Base-by-base conservation (phyloP, 2,888 invertebrate species). In the Selenia dentaria region DNA sequence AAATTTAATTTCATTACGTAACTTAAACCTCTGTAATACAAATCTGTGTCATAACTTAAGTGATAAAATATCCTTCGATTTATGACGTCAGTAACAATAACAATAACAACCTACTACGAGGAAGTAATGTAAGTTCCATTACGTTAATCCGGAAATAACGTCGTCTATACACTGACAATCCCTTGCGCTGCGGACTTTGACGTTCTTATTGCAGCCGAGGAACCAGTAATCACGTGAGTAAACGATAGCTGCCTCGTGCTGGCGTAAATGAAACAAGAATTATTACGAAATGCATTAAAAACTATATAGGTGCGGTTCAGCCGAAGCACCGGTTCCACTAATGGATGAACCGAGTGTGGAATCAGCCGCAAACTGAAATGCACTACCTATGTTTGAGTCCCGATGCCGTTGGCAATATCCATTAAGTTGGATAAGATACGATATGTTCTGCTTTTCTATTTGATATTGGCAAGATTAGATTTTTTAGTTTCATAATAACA, bases 291-390 rank as follows among this genome's bases (percentile, higher is more conserved):
- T 52, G 64, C 61, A 70, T 73, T 70, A 73, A 72, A 74, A 69
- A 59, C 67, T 67, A 70, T 62, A 64, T 59, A 79, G 83, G 81
- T 67, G 74, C 70, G 77, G 71, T 8, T 8, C 8, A 8, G 8
- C 6, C 8, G 22, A 8, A 8, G 22, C 82, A 54, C 53, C 53
- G 57, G 42, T 51, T 44, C 32, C 28, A 14, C 52, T 52, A 55
- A 57, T 54, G 54, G 57, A 50, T 36, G 49, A 39, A 38, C 43
- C 35, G 25, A 36, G 37, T 36, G 38, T 29, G 45, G 31, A 36
- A 38, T 51, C 31, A 18, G 51, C 43, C 33, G 24, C 11, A 42
- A 77, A 57, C 64, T 72, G 66, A 75, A 82, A 82, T 78, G 75
- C 73, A 81, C 78, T 79, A 78, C 78, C 49, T 5, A 13, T 35